A percentile compares a stretch with the other conserved stretches of the same genome.
Evolutionary conservation across 2,888 invertebrate species (phyloP).

Genomic region (Campoplex capitator): DNA sequence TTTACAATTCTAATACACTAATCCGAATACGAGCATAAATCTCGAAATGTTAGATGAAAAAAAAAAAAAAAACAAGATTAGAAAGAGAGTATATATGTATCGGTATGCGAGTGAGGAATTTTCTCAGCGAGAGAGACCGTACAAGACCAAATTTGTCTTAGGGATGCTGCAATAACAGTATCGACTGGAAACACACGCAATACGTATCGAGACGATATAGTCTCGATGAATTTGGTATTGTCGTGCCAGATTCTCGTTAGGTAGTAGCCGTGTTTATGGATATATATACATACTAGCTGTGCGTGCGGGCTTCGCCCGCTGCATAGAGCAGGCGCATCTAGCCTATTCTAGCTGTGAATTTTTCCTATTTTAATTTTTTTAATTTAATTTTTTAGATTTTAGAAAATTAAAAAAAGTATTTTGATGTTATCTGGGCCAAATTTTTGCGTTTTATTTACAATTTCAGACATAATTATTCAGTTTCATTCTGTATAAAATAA

Average conservation of each 20-base stretch:
- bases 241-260: constrained; percentile 58
- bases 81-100: background rate
- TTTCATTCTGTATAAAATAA: no score
- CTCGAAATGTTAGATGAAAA: background rate
- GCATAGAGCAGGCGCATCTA: no score
- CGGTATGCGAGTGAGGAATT: constrained; percentile 3
- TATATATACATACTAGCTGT: no score
- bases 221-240: constrained; percentile 54
- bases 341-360: no score
- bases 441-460: no score
- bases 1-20: background rate
- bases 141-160: constrained; percentile 36
- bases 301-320: no score
- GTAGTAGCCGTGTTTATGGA: background rate
- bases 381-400: no score
- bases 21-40: background rate
- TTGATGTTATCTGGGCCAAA: no score
- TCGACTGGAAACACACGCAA: constrained; percentile 21
- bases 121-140: background rate
- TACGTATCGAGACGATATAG: constrained; percentile 4
- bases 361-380: no score
- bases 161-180: constrained; percentile 54
- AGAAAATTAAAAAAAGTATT: no score
- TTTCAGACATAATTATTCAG: no score
- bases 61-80: background rate